Percentiles rank a stretch among this genome's conserved stretches.
Conservation (phyloP, 2,797 vertebrate species). For the Sebastes steindachneri region DNA sequence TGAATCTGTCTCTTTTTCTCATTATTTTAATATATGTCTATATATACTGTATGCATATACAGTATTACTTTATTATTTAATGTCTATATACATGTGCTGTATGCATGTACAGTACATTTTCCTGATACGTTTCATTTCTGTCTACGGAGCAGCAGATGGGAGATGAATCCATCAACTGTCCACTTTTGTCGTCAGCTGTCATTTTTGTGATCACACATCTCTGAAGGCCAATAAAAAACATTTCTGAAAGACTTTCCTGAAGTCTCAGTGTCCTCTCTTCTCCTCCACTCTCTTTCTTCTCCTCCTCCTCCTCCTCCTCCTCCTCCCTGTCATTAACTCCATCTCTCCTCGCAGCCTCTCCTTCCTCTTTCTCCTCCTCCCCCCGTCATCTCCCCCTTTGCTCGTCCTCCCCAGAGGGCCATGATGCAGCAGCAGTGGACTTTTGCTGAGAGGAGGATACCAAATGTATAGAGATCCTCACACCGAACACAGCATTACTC, state of each 20-base stretch:
- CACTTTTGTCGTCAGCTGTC: conserved; percentile 15
- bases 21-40: conserved; percentile 9
- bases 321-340: conserved; percentile 55
- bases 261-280: conserved; percentile 32
- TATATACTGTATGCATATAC: neutral
- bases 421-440: conserved; percentile 69
- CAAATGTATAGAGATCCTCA: conserved; percentile 36
- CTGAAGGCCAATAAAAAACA: conserved; percentile 5
- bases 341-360: conserved; percentile 25
- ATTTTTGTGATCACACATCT: conserved; percentile 9
- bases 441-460: conserved; percentile 55
- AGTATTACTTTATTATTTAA: neutral
- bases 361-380: conserved; percentile 8
- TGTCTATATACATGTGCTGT: neutral
- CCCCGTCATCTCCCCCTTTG: conserved; percentile 38
- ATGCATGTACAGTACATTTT: neutral
- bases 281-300: conserved; percentile 16
- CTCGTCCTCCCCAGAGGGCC: conserved; percentile 72
- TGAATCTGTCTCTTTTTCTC: conserved; percentile 1
- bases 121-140: neutral
- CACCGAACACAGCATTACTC: neutral
- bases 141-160: neutral
- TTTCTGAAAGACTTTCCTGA: conserved; percentile 39
- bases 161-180: conserved; percentile 18
- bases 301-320: conserved; percentile 8